These are phyloP conservation scores for Sphinx pinastri DNA, from an alignment of 2,888 invertebrate genomes.

Conservation along the genomic window DNA sequence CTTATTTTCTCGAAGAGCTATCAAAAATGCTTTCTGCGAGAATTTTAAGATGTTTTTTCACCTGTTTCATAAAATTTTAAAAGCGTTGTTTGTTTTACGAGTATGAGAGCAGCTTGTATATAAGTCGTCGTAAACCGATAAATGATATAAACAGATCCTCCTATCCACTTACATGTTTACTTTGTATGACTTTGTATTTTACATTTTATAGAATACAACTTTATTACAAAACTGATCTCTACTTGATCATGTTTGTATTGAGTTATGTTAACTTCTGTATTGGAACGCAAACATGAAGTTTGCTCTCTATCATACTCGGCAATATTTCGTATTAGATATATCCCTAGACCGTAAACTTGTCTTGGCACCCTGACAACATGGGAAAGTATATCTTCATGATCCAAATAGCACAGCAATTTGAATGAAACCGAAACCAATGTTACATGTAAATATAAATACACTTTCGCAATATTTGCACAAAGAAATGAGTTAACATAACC, in stretches of 20 bases:
- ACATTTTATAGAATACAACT: neutral
- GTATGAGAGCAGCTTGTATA: neutral
- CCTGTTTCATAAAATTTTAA: neutral
- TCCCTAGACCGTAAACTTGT: too few relatives aligned
- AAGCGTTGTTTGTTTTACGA: neutral
- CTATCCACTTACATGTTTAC: neutral
- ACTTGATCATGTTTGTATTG: too few relatives aligned
- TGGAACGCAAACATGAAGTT: too few relatives aligned
- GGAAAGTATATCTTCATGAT: neutral
- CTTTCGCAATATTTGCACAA: constrained; percentile 22
- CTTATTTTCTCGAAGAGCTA: neutral
- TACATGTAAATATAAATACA: constrained; percentile 9
- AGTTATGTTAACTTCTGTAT: too few relatives aligned
- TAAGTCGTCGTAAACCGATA: neutral
- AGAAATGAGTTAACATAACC: constrained; percentile 5
- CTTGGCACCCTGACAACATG: neutral
- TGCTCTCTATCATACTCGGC: too few relatives aligned
- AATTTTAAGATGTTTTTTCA: neutral
- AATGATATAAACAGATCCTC: neutral
- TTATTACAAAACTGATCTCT: too few relatives aligned
- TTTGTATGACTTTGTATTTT: neutral
- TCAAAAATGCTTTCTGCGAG: neutral
- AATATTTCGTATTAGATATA: too few relatives aligned
- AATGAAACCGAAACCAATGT: constrained; percentile 9
- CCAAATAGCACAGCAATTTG: neutral